Conservation (phyloP, 2,797 vertebrate species). For the Anguilla megastoma region DNA sequence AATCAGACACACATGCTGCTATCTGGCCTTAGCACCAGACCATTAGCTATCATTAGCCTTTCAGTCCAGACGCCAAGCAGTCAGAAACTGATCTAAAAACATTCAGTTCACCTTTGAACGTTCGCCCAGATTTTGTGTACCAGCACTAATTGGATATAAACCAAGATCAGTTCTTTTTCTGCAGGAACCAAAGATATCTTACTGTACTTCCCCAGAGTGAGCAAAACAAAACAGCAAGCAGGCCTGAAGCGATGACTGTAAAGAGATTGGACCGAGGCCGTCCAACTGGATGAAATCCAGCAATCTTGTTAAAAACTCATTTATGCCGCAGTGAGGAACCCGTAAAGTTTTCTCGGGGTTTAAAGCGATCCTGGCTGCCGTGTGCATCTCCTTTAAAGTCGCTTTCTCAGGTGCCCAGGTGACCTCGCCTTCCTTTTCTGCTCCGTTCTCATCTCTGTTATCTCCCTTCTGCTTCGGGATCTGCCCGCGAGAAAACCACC, state of each 20-base stretch:
- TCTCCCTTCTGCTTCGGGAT: neutral
- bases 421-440: neutral
- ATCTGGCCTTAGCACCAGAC: neutral
- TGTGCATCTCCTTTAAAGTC: neutral
- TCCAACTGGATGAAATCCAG: neutral
- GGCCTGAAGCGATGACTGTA: neutral
- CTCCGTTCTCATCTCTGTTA: neutral
- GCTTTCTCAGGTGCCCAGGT: neutral
- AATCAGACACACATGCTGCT: neutral
- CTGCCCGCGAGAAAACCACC: neutral
- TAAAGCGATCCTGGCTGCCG: neutral
- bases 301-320: neutral
- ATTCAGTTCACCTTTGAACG: constrained; percentile 1
- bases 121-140: neutral
- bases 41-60: constrained; percentile 6
- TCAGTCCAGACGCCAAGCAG: neutral
- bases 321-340: neutral
- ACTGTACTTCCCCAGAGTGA: neutral
- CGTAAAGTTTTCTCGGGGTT: neutral
- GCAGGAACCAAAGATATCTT: neutral
- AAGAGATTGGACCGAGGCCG: neutral
- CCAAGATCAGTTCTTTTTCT: neutral
- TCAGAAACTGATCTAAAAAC: neutral
- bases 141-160: neutral
- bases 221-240: neutral